Evolutionary conservation across 2,888 invertebrate genomes (phyloP).

Genomic region (Allolobophora icterica): DNA sequence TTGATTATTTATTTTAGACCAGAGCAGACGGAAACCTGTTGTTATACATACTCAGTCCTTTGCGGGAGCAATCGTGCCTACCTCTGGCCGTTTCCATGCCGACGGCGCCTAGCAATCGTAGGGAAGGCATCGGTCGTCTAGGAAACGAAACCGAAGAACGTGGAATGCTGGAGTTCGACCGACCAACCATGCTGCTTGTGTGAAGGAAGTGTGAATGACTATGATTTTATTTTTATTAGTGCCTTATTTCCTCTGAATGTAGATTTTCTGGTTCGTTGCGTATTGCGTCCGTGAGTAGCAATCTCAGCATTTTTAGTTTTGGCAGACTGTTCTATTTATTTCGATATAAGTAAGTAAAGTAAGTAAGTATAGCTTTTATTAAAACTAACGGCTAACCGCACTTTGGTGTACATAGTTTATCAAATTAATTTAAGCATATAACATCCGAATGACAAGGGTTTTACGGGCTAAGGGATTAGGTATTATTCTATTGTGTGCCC

Average conservation of each 20-base stretch:
- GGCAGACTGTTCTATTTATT: not conserved
- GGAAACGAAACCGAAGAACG: not conserved
- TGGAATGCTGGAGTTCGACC: not conserved
- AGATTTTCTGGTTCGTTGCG: not conserved
- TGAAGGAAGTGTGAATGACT: not conserved
- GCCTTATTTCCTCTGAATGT: not conserved
- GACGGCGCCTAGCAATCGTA: constrained; percentile 6
- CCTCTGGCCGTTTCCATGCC: constrained; percentile 40
- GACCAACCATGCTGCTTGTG: too few relatives aligned
- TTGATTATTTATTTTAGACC: constrained; percentile 32
- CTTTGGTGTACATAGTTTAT: too few relatives aligned
- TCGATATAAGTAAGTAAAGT: too few relatives aligned
- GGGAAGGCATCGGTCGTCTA: constrained; percentile 14
- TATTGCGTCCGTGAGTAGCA: too few relatives aligned
- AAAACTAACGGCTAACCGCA: too few relatives aligned
- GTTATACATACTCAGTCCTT: not conserved
- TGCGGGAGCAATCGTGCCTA: constrained; percentile 30
- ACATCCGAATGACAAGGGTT: too few relatives aligned
- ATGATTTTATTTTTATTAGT: not conserved
- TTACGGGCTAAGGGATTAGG: too few relatives aligned
- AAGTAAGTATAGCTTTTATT: too few relatives aligned
- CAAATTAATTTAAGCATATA: too few relatives aligned
- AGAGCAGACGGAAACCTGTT: not conserved
- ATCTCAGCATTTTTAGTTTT: not conserved
- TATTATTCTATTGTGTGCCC: too few relatives aligned